Conservation (phyloP, 2,888 invertebrate species). For the Acrobasis consociella region DNA sequence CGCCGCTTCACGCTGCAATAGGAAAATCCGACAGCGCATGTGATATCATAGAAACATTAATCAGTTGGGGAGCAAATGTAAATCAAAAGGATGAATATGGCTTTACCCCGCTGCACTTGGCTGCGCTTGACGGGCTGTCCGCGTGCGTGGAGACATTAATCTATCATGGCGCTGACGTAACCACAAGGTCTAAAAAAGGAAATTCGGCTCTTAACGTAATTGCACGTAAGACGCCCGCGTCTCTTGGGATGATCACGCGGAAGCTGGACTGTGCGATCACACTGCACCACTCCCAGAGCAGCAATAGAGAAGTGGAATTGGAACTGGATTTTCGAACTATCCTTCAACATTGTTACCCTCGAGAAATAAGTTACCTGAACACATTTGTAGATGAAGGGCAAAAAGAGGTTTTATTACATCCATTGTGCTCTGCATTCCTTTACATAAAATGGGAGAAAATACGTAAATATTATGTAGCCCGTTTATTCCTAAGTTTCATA, state of each 20-base stretch:
- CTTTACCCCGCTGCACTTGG: constrained; percentile 92
- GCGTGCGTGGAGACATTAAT: constrained; percentile 93
- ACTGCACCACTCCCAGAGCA: constrained; percentile 89
- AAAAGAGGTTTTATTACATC: constrained; percentile 93
- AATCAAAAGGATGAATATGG: constrained; percentile 93
- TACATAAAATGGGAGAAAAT: constrained; percentile 96
- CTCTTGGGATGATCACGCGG: constrained; percentile 91
- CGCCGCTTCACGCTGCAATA: constrained; percentile 91
- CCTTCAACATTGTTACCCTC: constrained; percentile 90
- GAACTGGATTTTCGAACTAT: constrained; percentile 92
- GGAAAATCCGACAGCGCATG: constrained; percentile 92
- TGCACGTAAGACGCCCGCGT: constrained; percentile 92
- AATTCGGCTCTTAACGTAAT: constrained; percentile 93
- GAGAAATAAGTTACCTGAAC: constrained; percentile 93
- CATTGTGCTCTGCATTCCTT: constrained; percentile 93
- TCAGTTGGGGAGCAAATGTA: constrained; percentile 91
- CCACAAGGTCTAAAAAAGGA: constrained; percentile 93
- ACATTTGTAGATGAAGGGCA: constrained; percentile 95
- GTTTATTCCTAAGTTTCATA: constrained; percentile 89
- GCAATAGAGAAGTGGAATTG: constrained; percentile 90
- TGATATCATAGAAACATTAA: constrained; percentile 90
- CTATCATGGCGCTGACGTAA: constrained; percentile 94
- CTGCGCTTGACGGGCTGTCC: constrained; percentile 92
- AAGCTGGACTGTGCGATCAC: constrained; percentile 92
- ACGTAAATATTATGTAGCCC: constrained; percentile 92